phyloP scores from a whole-genome alignment of 23 tunicate species.

The Styela clava region DNA sequence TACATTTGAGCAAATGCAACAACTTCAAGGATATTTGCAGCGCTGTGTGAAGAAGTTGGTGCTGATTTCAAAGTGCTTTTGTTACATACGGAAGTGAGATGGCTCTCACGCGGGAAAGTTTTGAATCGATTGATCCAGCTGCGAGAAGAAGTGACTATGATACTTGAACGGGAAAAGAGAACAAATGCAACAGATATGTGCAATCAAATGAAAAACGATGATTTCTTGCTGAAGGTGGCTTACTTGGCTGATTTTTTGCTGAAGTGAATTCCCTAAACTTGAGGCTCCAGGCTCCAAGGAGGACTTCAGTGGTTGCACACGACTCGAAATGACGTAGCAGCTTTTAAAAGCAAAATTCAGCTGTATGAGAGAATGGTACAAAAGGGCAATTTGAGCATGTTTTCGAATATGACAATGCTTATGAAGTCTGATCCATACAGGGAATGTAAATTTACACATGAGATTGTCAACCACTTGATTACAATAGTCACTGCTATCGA shows the following conservation, averaged over 20 bases:
- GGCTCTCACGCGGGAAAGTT: slow-evolving; percentile 2
- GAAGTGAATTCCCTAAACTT: not conserved
- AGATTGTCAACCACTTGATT: not conserved
- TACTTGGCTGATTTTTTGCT: slow-evolving; percentile 20
- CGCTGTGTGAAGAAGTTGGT: too few species aligned
- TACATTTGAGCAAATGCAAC: slow-evolving; percentile 37
- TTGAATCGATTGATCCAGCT: not conserved
- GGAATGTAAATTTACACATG: slow-evolving; percentile 18
- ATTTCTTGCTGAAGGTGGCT: too few species aligned
- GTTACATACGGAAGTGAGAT: slow-evolving; percentile 36
- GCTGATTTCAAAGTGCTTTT: slow-evolving; percentile 30
- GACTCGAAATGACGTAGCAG: slow-evolving; percentile 3
- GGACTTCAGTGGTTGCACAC: slow-evolving; percentile 26
- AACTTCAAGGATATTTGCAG: slow-evolving; percentile 37
- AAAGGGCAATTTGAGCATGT: not conserved
- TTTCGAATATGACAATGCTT: not conserved
- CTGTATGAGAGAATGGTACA: too few species aligned
- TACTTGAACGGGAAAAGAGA: slow-evolving; percentile 3
- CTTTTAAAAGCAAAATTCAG: not conserved
- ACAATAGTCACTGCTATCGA: too few species aligned
- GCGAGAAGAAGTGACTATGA: slow-evolving; percentile 10
- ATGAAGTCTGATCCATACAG: slow-evolving; percentile 23
- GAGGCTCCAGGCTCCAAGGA: slow-evolving; percentile 35
- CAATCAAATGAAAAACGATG: too few species aligned
- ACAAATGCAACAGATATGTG: too few species aligned